Evolutionary conservation across 2,797 vertebrate genomes (phyloP).

Genomic region (Melanotaenia nigrans): DNA sequence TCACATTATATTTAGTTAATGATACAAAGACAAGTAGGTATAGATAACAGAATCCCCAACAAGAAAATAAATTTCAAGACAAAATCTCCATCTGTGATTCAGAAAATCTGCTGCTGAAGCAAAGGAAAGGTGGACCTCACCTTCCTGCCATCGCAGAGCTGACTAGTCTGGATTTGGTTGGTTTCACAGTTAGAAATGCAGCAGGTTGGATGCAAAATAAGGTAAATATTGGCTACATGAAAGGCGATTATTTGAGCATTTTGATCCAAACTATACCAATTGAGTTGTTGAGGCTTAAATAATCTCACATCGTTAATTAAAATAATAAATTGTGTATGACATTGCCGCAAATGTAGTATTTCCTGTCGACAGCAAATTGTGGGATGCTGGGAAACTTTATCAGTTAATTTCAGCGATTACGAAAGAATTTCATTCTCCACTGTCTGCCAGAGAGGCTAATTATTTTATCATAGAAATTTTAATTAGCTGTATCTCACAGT

Average conservation of each 20-base stretch:
- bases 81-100: neutral
- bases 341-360: slow-evolving; percentile 40
- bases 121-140: neutral
- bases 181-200: neutral
- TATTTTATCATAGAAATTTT: slow-evolving; percentile 85
- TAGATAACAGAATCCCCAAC: neutral
- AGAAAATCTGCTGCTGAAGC: neutral
- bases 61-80: neutral
- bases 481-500: slow-evolving; percentile 83
- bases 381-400: slow-evolving; percentile 76
- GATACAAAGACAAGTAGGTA: neutral
- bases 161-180: neutral
- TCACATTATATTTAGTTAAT: neutral
- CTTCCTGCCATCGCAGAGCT: too few species aligned
- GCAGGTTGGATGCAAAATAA: neutral
- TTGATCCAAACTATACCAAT: neutral
- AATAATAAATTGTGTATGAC: slow-evolving; percentile 32
- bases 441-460: slow-evolving; percentile 81
- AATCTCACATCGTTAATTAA: neutral
- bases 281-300: slow-evolving; percentile 13
- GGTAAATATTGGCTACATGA: too few species aligned
- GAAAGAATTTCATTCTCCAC: slow-evolving; percentile 72
- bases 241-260: neutral
- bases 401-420: slow-evolving; percentile 76
- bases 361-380: slow-evolving; percentile 59